Percentiles rank a stretch among this genome's conserved stretches.
Conservation (phyloP, 2,113 vertebrate genomes). For the Amblyopsis rosae region DNA sequence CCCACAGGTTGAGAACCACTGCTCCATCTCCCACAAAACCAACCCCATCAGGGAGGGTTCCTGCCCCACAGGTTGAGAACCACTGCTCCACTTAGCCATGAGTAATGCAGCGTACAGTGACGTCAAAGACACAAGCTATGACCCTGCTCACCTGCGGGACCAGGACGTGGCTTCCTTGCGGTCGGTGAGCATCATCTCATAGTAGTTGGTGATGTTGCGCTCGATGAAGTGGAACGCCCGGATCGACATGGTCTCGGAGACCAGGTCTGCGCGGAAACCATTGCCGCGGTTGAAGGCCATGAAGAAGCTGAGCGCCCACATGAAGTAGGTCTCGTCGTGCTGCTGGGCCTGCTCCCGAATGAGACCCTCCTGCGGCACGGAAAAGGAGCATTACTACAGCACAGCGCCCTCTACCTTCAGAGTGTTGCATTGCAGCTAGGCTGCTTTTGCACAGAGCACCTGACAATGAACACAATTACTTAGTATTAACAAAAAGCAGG, state of each 20-base stretch:
- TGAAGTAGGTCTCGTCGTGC: constrained; percentile 94
- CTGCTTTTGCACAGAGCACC: not conserved
- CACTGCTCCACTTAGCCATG: not conserved
- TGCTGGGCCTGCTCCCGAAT: constrained; percentile 88
- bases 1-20: too few relatives aligned
- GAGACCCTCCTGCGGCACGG: constrained; percentile 81
- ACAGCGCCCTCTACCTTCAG: not conserved
- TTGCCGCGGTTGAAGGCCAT: constrained; percentile 93
- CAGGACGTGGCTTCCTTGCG: constrained; percentile 89
- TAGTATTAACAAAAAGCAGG: too few relatives aligned
- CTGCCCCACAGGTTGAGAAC: too few relatives aligned
- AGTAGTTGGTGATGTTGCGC: constrained; percentile 92
- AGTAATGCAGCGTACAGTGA: too few relatives aligned
- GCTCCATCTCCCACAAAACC: not conserved
- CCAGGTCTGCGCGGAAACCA: constrained; percentile 85
- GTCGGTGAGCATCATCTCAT: constrained; percentile 95
- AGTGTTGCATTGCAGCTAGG: not conserved
- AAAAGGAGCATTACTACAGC: not conserved
- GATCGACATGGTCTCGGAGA: constrained; percentile 91
- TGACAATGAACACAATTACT: too few relatives aligned
- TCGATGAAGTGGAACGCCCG: constrained; percentile 94
- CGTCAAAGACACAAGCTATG: too few relatives aligned
- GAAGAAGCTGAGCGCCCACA: constrained; percentile 94
- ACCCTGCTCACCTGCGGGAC: constrained; percentile 82
- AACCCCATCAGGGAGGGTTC: too few relatives aligned